Evolutionary conservation across 53 echinoderm and acorn worm genomes (phyloP).

Genomic region (Echinometra lucunter): DNA sequence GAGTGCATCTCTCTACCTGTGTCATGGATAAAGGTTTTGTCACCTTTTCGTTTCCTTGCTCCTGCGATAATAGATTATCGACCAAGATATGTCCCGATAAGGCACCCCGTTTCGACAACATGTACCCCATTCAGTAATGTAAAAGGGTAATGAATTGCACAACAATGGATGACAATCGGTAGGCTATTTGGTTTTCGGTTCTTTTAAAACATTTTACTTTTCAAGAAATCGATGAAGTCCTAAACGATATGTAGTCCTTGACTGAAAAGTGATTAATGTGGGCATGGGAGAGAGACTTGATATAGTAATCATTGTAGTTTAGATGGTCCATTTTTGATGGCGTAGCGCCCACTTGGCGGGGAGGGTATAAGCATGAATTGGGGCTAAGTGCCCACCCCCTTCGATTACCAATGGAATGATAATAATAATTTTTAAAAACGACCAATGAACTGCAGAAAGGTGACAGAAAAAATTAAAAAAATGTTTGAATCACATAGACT

Average conservation of each 20-base stretch:
- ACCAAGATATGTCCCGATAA: neutral
- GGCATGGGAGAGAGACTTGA: neutral
- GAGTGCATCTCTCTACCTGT: neutral
- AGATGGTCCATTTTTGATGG: neutral
- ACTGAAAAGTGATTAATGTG: neutral
- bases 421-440: too few species aligned
- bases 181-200: neutral
- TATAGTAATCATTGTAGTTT: neutral
- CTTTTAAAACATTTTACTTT: neutral
- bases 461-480: too few species aligned
- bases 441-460: too few species aligned
- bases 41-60: neutral
- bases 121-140: neutral
- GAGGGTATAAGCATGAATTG: neutral
- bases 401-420: too few species aligned
- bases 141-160: neutral
- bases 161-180: constrained; percentile 21
- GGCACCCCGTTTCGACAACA: neutral
- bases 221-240: neutral
- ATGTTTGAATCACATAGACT: too few species aligned
- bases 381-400: neutral
- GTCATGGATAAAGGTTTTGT: neutral
- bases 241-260: neutral
- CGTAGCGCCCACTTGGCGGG: neutral
- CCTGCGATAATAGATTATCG: neutral